phyloP scores from a whole-genome alignment of 2,113 vertebrate genomes.

The Athene noctua region DNA sequence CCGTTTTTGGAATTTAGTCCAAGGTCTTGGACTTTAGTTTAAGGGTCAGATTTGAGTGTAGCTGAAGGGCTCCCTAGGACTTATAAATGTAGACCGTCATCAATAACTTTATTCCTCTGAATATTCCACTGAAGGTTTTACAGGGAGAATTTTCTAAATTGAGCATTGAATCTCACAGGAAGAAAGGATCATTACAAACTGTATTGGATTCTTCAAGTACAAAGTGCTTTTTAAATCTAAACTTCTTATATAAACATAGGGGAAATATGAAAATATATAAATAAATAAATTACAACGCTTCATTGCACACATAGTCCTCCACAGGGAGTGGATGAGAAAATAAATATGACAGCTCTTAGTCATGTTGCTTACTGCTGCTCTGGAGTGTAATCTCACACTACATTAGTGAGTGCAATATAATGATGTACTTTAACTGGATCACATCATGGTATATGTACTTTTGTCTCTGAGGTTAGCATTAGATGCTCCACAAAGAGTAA shows the following conservation, averaged over 20 bases:
- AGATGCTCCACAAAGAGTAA: not conserved
- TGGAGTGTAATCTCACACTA: not conserved
- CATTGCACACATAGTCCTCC: not conserved
- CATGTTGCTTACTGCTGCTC: not conserved
- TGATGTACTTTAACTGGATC: not conserved
- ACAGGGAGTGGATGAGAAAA: not conserved
- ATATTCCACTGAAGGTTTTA: not conserved
- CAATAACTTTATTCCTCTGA: not conserved
- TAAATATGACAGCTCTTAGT: slow-evolving; percentile 4
- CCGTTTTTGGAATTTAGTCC: not conserved
- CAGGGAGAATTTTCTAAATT: not conserved
- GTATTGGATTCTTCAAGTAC: not conserved
- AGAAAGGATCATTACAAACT: not conserved
- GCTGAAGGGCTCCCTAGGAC: not conserved
- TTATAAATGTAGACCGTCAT: not conserved
- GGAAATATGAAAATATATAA: not conserved
- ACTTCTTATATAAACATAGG: not conserved
- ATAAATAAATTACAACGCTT: not conserved
- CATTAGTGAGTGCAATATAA: not conserved
- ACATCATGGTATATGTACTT: not conserved
- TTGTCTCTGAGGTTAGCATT: not conserved
- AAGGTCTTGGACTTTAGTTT: not conserved
- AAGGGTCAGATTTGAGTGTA: not conserved
- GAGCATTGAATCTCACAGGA: not conserved
- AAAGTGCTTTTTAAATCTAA: not conserved